phyloP scores from a whole-genome alignment of 2,113 vertebrate species.

The Acrocephalus kingi region DNA sequence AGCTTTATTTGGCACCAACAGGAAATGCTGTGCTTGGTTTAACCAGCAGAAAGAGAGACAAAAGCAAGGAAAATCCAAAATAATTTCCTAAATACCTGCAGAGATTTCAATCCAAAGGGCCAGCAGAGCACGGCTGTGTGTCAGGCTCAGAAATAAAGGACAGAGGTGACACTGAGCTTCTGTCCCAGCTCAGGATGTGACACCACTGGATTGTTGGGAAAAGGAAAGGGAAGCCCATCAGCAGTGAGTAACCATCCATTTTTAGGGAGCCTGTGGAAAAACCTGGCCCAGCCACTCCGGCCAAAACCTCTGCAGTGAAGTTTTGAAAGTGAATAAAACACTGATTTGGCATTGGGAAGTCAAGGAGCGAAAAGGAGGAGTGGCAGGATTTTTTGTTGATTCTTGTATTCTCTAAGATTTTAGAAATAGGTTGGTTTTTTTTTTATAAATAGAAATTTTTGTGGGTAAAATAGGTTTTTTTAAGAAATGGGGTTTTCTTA shows the following conservation, averaged over 20 bases:
- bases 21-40: neutral
- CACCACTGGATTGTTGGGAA: constrained; percentile 5
- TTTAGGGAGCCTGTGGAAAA: neutral
- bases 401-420: neutral
- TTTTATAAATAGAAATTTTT: neutral
- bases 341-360: neutral
- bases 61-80: neutral
- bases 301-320: no score
- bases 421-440: accelerated
- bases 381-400: neutral
- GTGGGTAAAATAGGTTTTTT: accelerated
- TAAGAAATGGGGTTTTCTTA: no score
- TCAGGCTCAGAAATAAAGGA: neutral
- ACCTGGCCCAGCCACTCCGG: neutral
- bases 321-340: neutral
- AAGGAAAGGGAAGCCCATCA: constrained; percentile 57
- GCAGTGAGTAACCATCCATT: neutral
- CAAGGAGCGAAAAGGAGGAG: neutral
- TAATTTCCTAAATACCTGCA: neutral
- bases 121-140: accelerated
- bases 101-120: accelerated
- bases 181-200: constrained; percentile 7
- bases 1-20: neutral
- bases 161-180: constrained; percentile 19
- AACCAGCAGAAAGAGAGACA: neutral